Conservation (phyloP, 2,113 vertebrate species). For the Ceyx margarethae region DNA sequence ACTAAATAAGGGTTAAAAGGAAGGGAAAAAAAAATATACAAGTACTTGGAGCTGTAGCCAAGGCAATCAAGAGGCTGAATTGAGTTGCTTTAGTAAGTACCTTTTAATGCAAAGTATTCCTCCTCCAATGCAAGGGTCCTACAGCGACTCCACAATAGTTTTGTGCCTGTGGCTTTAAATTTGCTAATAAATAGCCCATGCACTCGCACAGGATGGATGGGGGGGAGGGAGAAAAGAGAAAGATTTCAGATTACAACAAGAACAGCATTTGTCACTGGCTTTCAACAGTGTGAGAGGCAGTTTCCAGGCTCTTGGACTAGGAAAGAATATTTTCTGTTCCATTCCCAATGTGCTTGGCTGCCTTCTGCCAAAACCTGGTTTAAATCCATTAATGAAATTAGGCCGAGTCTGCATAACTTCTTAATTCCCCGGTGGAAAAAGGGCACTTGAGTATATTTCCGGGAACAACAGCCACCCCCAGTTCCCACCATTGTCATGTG, state of each 20-base stretch:
- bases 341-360: conserved; percentile 14
- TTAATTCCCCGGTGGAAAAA: not conserved
- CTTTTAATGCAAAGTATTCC: not conserved
- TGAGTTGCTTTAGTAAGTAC: not conserved
- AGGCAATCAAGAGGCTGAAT: not conserved
- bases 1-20: conserved; percentile 22
- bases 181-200: not conserved
- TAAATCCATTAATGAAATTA: conserved; percentile 34
- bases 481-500: not conserved
- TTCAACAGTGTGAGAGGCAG: not conserved
- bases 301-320: conserved; percentile 8
- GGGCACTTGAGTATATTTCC: not conserved
- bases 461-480: not conserved
- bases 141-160: not conserved
- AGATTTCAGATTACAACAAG: conserved; percentile 14
- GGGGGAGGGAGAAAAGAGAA: not conserved
- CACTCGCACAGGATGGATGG: not conserved
- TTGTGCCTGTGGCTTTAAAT: conserved; percentile 27
- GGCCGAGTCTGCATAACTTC: not conserved
- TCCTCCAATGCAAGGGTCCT: not conserved
- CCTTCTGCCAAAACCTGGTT: conserved; percentile 26
- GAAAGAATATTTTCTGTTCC: conserved; percentile 44
- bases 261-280: conserved; percentile 20
- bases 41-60: not conserved
- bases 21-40: not conserved